Evolutionary conservation across 1,140 invertebrate species (phyloP).

Genomic region (Polyergus mexicanus): DNA sequence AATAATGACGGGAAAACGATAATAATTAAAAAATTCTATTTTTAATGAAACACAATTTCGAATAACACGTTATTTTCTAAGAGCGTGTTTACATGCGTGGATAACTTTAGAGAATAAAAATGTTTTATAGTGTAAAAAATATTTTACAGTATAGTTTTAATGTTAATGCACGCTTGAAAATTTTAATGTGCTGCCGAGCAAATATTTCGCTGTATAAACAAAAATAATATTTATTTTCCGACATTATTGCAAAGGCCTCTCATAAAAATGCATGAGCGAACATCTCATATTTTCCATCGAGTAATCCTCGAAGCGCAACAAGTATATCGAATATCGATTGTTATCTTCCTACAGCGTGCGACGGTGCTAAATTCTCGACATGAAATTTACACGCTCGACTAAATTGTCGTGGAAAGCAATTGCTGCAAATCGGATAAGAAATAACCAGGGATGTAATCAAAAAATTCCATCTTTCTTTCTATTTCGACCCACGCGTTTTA

Average conservation of each 20-base stretch:
- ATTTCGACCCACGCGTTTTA: neutral
- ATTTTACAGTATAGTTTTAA: neutral
- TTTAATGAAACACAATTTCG: neutral
- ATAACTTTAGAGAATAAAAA: too few relatives aligned
- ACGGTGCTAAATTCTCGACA: neutral
- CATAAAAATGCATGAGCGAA: conserved; percentile 41
- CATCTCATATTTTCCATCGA: conserved; percentile 34
- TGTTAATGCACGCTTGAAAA: neutral
- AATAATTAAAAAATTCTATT: neutral
- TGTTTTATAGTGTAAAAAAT: neutral
- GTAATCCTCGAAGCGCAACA: conserved; percentile 39
- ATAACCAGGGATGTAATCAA: neutral
- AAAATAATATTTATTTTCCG: neutral
- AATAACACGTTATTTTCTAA: neutral
- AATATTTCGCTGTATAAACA: conserved; percentile 25
- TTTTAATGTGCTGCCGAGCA: neutral
- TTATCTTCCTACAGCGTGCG: neutral
- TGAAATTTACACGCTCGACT: conserved; percentile 23
- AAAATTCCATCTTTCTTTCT: neutral
- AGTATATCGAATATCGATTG: conserved; percentile 56
- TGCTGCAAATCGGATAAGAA: conserved; percentile 1
- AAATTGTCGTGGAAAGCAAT: conserved; percentile 4
- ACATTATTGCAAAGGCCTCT: conserved; percentile 21
- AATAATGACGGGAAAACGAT: neutral
- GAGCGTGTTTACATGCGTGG: neutral